A percentile compares a stretch with the other conserved stretches of the same genome.
These are phyloP conservation scores for Andrena praecox DNA, from an alignment of 2,888 invertebrate species.

Conservation along the genomic window DNA sequence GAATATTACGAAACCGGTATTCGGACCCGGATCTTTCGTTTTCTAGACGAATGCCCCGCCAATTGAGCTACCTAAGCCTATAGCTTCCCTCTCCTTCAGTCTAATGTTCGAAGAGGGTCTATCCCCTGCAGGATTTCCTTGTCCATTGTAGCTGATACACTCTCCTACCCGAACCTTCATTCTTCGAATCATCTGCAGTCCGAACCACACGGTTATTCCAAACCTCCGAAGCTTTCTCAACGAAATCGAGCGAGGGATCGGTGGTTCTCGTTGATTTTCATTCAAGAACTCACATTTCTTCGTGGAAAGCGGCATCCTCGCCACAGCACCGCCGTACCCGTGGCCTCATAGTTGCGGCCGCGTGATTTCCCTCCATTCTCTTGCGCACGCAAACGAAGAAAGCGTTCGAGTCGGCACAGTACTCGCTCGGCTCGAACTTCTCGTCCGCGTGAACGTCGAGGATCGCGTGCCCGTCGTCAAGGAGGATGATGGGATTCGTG, in stretches of 20 bases:
- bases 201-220: no score
- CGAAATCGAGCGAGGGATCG: no score
- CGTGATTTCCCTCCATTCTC: slow-evolving; percentile 79
- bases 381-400: slow-evolving; percentile 87
- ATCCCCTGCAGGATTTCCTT: no score
- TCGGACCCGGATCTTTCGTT: slow-evolving; percentile 18
- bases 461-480: slow-evolving; percentile 89
- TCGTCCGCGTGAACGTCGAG: slow-evolving; percentile 85
- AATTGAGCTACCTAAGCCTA: slow-evolving; percentile 11
- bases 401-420: slow-evolving; percentile 89
- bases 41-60: background rate
- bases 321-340: slow-evolving; percentile 90
- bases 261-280: no score
- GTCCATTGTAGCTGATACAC: no score
- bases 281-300: slow-evolving; percentile 85
- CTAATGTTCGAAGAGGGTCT: background rate
- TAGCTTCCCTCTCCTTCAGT: slow-evolving; percentile 7
- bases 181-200: no score
- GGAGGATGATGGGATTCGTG: slow-evolving; percentile 86
- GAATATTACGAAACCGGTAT: background rate
- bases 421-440: slow-evolving; percentile 86
- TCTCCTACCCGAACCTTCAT: no score
- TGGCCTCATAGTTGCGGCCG: slow-evolving; percentile 82
- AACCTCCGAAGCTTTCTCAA: background rate
- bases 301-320: slow-evolving; percentile 87